Base-by-base conservation (phyloP, 2,888 invertebrate genomes). In the Zygaena filipendulae region DNA sequence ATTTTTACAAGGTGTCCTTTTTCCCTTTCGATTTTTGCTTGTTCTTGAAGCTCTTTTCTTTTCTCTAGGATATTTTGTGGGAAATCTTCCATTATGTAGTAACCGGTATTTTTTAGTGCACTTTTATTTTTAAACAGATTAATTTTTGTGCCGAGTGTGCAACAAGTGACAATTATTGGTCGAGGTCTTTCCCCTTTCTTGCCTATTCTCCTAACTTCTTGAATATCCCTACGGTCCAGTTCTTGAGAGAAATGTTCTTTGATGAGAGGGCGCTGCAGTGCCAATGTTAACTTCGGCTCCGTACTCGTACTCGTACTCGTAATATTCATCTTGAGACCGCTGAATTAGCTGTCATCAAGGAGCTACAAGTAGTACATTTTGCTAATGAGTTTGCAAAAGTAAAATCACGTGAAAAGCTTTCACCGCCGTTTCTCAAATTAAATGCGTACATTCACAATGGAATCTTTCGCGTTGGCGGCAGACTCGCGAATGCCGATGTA, bases 11-110 rank as follows among this genome's bases (percentile, higher is more conserved):
- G 13, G 20, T 35, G 30, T 23, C 36, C 35, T 14, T 38, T 36
- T 13, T 32, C 35, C 13, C 10, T 34, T 24, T 36, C 33, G 3
- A 28, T 23, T 35, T 18, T 28, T 27, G 30, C 26, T 28, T 36
- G 33, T 27, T 30, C 35, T 23, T 31, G 28, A 7, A 38, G 29
- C 10, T 35, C 29, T 32, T 27, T 38, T 18, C 35, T 38, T 10
- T 36, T 33, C 19, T 36, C 30, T 18, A 38, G 11, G 10, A 32
- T 58, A 25, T 35, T 11, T 27, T 32, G 29, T 25, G 35, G 38
- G 19, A 16, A 38, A 20, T 38, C 31, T 33, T 35, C 33, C 14
- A 2, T 21, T 14, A 27, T 27, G 11, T 27, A 27, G 11, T 21
- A 21, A 1, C 5, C 14, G 4, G 27, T 27, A 6, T 27, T 12